phyloP scores from a whole-genome alignment of 1,140 invertebrate species.

The Drosophila kepulauana region DNA sequence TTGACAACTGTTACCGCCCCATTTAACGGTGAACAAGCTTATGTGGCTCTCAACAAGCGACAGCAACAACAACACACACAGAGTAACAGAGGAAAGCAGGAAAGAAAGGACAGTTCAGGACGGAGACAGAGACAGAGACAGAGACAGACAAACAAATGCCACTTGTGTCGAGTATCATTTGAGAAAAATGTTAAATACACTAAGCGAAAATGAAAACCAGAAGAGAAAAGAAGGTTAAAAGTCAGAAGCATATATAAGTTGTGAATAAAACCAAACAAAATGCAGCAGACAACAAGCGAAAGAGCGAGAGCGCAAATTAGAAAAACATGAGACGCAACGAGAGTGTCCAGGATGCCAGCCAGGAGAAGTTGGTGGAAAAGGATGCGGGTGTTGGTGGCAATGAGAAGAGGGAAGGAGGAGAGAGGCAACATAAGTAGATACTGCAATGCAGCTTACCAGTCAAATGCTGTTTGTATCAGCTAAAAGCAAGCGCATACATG shows the following conservation, averaged over 20 bases:
- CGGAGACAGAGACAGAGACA: background rate
- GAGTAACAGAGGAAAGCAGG: no score
- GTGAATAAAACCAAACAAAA: conserved; percentile 66
- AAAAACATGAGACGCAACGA: conserved; percentile 37
- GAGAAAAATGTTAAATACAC: conserved; percentile 81
- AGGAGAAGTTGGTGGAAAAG: background rate
- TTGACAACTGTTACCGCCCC: conserved; percentile 77
- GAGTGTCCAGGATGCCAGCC: conserved; percentile 2
- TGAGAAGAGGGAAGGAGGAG: background rate
- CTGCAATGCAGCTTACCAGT: conserved; percentile 52
- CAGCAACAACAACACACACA: conserved; percentile 4
- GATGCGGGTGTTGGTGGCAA: background rate
- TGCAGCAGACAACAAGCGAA: conserved; percentile 26
- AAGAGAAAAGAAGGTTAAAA: conserved; percentile 62
- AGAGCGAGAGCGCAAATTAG: conserved; percentile 38
- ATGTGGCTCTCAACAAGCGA: conserved; percentile 28
- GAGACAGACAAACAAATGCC: conserved; percentile 61
- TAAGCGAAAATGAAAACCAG: conserved; percentile 53
- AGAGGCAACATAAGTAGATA: conserved; percentile 11
- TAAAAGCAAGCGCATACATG: conserved; percentile 39
- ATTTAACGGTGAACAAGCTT: conserved; percentile 54
- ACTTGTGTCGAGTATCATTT: conserved; percentile 80
- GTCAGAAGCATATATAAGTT: conserved; percentile 72
- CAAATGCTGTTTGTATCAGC: conserved; percentile 54
- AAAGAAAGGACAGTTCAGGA: no score